These are phyloP conservation scores for Cetoscarus ocellatus DNA, from an alignment of 2,797 vertebrate species.

Conservation along the genomic window DNA sequence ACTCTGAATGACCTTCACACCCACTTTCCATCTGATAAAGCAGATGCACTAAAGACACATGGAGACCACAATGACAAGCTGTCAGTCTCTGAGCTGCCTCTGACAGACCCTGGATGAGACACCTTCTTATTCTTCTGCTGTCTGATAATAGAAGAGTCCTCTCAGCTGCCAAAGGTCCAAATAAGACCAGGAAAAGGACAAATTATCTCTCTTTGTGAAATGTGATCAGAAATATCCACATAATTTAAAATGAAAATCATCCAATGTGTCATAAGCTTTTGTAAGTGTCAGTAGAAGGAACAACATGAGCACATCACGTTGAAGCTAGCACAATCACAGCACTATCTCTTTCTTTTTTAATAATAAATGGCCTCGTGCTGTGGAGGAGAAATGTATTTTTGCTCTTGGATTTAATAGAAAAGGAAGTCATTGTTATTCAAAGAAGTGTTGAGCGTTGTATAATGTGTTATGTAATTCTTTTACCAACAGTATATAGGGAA, in stretches of 20 bases:
- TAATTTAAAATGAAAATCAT: slow-evolving; percentile 1
- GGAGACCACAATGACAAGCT: slow-evolving; percentile 26
- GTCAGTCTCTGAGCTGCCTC: slow-evolving; percentile 15
- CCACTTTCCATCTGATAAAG: slow-evolving; percentile 56
- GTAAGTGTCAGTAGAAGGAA: neutral
- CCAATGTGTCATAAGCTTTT: neutral
- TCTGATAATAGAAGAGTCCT: slow-evolving; percentile 6
- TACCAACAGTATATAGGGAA: no score
- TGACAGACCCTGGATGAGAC: slow-evolving; percentile 16
- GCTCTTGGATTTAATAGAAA: neutral
- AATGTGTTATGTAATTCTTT: neutral
- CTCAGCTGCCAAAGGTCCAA: neutral
- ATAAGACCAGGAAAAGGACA: neutral
- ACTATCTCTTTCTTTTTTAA: neutral
- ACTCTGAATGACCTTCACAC: slow-evolving; percentile 64
- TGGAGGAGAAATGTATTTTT: neutral
- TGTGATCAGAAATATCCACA: neutral
- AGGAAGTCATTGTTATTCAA: neutral
- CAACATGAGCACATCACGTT: neutral
- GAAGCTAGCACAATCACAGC: neutral
- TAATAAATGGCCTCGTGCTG: slow-evolving; percentile 15
- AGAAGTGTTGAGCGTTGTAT: neutral
- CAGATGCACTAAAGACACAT: slow-evolving; percentile 37
- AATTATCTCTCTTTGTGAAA: slow-evolving; percentile 2
- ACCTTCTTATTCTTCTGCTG: slow-evolving; percentile 21